Conservation (phyloP, 2,888 invertebrate genomes). For the Drosophila testacea region DNA sequence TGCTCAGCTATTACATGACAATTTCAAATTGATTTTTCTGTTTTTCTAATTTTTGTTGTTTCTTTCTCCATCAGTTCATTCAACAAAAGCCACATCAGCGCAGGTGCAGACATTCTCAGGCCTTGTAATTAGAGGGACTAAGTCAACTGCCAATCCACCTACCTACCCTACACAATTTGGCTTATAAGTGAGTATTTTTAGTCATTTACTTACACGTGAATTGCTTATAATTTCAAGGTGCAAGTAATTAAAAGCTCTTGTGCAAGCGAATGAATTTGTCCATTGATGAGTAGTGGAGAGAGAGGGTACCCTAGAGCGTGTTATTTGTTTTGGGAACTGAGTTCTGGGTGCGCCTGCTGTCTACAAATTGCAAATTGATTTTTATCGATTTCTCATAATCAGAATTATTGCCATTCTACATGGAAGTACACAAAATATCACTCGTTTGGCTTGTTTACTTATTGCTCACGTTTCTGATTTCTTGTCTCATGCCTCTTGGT, state of each 20-base stretch:
- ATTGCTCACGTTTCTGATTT: conserved; percentile 71
- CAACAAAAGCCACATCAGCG: conserved; percentile 67
- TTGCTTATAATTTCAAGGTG: conserved; percentile 57
- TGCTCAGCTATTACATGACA: conserved; percentile 38
- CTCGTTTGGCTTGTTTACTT: conserved; percentile 68
- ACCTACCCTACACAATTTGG: conserved; percentile 41
- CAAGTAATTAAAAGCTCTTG: conserved; percentile 65
- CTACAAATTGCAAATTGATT: conserved; percentile 79
- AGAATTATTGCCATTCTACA: conserved; percentile 60
- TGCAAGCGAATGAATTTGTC: conserved; percentile 50
- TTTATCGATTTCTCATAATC: conserved; percentile 79
- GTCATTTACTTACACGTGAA: conserved; percentile 44
- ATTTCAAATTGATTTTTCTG: conserved; percentile 64
- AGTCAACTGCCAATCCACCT: neutral
- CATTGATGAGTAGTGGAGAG: conserved; percentile 39
- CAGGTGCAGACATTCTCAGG: conserved; percentile 73
- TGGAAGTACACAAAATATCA: conserved; percentile 70
- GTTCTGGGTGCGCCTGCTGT: conserved; percentile 62
- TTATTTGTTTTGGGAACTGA: conserved; percentile 1
- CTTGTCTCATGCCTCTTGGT: conserved; percentile 39
- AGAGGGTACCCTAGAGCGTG: neutral
- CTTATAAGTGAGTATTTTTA: conserved; percentile 49
- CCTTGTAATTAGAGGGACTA: conserved; percentile 28
- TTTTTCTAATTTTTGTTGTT: neutral
- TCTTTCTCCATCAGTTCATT: neutral